Conservation (phyloP, 2,797 vertebrate genomes). For the Margarornis squamiger region DNA sequence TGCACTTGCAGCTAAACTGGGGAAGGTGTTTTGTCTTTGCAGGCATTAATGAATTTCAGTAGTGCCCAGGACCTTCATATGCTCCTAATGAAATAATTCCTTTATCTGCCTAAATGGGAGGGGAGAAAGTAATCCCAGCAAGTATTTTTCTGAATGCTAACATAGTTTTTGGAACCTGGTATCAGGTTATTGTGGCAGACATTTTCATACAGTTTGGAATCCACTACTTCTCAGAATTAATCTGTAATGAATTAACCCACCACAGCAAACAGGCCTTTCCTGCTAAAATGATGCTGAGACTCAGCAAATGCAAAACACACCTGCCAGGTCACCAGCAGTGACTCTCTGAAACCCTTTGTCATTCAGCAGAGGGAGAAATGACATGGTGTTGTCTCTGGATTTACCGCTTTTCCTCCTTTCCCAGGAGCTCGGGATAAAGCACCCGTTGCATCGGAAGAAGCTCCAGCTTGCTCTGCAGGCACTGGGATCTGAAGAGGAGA, state of each 20-base stretch:
- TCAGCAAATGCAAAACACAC: not conserved
- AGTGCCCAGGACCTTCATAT: not conserved
- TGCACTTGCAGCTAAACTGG: not conserved
- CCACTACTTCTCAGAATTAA: not conserved
- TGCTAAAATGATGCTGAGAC: not conserved
- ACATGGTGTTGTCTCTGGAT: not conserved
- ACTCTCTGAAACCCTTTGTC: not conserved
- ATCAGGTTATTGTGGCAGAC: not conserved
- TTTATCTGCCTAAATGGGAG: not conserved
- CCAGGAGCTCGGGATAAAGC: conserved; percentile 96
- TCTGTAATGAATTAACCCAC: not conserved
- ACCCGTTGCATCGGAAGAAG: conserved; percentile 92
- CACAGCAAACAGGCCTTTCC: not conserved
- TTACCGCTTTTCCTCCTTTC: not conserved
- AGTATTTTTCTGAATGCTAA: not conserved
- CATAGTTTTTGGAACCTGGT: not conserved
- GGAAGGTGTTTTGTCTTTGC: not conserved
- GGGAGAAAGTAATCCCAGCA: not conserved
- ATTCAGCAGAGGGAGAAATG: not conserved
- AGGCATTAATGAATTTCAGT: not conserved
- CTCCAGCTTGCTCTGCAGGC: conserved; percentile 95
- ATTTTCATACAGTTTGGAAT: not conserved
- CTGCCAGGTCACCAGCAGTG: not conserved
- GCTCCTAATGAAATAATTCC: not conserved
- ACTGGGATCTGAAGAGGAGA: conserved; percentile 94